Evolutionary conservation across 2,888 invertebrate species (phyloP), one percentile per base, ranked within the genome.

Genomic region (Leptinotarsa tumamoca): DNA sequence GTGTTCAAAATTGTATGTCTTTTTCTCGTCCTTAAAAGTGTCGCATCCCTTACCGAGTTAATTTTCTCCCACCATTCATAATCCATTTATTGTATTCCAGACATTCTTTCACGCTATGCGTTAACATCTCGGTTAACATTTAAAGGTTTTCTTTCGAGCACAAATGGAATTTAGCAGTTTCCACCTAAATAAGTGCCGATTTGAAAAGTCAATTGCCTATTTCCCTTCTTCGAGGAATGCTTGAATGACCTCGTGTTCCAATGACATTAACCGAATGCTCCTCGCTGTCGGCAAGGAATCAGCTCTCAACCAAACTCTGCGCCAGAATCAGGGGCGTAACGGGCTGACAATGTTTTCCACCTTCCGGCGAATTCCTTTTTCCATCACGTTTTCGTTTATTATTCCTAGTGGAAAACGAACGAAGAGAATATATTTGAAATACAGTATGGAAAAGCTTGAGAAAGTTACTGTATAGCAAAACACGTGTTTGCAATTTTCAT

Each of bases 151-250:
- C 73, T 67, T 71, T 67, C 77, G 75, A 51, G 75, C 70, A 73
- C 74, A 80, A 82, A 83, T 82, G 81, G 77, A 82, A 82, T 83
- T 82, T 78, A 78, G 78, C 78, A 79, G 78, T 80, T 82, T 81
- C 78, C 79, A 76, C 74, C 80, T 79, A 79, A 83, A 82, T 81
- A 83, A 82, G 81, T 78, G 80, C 68, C 84, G 83, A 83, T 86
- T 85, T 85, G 81, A 85, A 85, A 85, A 85, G 86, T 85, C 86
- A 85, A 86, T 85, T 85, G 85, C 85, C 85, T 85, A 84, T 85
- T 85, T 84, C 84, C 85, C 81, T 83, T 82, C 83, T 80, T 81
- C 82, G 83, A 83, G 83, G 77, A 83, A 85, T 83, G 85, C 83
- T 83, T 80, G 82, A 85, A 84, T 84, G 84, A 84, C 82, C 83